These are phyloP conservation scores for Mastomys coucha DNA, from an alignment of 2,113 vertebrate species.

Conservation along the genomic window DNA sequence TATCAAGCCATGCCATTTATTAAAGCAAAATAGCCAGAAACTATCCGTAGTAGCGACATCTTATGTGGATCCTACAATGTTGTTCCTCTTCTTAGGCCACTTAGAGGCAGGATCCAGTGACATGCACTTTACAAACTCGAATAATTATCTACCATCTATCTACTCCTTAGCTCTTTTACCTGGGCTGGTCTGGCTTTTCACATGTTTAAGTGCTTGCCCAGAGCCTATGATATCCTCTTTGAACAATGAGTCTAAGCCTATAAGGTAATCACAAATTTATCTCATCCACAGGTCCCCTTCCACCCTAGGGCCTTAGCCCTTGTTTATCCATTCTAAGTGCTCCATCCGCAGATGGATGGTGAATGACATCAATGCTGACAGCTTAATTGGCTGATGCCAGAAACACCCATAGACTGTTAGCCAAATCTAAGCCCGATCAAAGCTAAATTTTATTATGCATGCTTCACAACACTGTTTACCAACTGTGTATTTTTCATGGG, in stretches of 20 bases:
- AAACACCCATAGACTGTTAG: neutral
- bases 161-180: neutral
- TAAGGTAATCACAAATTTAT: conserved; percentile 17
- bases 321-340: neutral
- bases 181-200: neutral
- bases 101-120: neutral
- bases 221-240: neutral
- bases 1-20: neutral
- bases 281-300: neutral
- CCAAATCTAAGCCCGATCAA: neutral
- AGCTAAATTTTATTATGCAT: neutral
- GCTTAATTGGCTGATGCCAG: conserved; percentile 5
- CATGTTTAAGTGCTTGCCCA: neutral
- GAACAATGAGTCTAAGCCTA: neutral
- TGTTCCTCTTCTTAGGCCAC: neutral
- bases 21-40: neutral
- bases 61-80: neutral
- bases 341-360: neutral
- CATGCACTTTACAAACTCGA: neutral
- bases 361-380: conserved; percentile 1
- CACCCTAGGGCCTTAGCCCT: neutral
- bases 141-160: neutral
- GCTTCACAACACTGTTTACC: neutral
- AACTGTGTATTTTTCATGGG: neutral
- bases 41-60: neutral